Evolutionary conservation across 2,888 invertebrate genomes (phyloP), one percentile per base, ranked within the genome.

Genomic region (Drosophila infuscata): DNA sequence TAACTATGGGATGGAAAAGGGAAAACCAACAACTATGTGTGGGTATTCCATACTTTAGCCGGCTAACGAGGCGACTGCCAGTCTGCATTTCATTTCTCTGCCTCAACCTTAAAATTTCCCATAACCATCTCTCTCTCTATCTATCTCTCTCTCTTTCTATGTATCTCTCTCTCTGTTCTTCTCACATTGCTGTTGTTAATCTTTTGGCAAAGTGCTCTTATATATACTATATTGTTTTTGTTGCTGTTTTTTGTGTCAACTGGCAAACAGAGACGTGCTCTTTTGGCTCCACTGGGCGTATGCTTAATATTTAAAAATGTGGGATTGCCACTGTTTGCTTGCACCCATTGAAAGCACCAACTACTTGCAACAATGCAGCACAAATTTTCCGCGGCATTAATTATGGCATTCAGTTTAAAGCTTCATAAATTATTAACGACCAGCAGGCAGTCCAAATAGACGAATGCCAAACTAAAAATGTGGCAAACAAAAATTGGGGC

Each of bases 51-150:
- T 54, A 58, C 64, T 62, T 58, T 52, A 43, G 66, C 43, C 56
- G 57, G 46, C 65, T 79, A 79, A 76, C 76, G 72, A 72, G 78
- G 78, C 78, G 78, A 76, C 78, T 56, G 76, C 29, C 62, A 72
- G 78, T 79, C 78, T 79, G 67, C 62, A 79, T 69, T 79, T 72
- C 53, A 69, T 73, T 69, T 52, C 43, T 29, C 38, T 49, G 8
- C 15, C 53, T 48, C 51, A 9, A 29, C 8, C 32, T 59, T n/a
- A 20, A 29, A 36, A 57, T 68, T 41, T 25, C 25, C 5, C 12
- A 7, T 20, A 46, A 25, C 15, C 20, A 15, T 36, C 32, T 56
- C 20, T 17, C 2, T 2, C 2, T 2, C 36, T n/a, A 0, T 60
- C 11, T 38, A 20, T 30, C 0, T 51, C n/a, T 29, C 15, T 36